phyloP scores from a whole-genome alignment of 2,113 vertebrate species.

The Cathartes aura region DNA sequence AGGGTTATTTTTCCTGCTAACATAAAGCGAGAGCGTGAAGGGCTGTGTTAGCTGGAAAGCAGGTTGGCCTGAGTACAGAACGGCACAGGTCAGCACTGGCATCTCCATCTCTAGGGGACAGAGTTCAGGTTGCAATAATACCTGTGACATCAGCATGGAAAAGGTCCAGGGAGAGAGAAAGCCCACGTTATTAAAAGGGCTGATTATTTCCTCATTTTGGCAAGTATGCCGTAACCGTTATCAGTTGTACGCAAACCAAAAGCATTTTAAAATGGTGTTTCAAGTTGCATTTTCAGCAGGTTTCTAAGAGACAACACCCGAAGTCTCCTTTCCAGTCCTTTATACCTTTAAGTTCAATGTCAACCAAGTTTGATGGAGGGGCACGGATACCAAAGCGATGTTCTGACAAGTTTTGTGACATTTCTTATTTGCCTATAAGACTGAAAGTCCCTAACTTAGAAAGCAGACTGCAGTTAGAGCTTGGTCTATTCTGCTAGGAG shows the following conservation, averaged over 20 bases:
- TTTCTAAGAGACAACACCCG: neutral
- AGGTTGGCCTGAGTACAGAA: neutral
- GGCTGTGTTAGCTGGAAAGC: neutral
- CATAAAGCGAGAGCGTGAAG: too few species aligned
- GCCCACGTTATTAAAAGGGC: neutral
- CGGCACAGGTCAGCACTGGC: accelerated
- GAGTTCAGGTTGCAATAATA: neutral
- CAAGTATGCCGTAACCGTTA: accelerated
- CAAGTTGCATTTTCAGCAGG: neutral
- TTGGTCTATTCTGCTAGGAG: neutral
- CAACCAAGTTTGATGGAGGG: neutral
- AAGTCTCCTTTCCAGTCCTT: neutral
- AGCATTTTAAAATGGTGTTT: neutral
- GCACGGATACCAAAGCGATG: neutral
- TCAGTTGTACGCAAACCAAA: neutral
- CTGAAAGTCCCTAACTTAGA: neutral
- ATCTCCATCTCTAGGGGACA: neutral
- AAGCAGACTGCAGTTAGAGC: neutral
- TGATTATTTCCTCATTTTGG: neutral
- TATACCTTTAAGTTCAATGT: neutral
- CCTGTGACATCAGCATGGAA: neutral
- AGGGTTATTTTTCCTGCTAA: neutral
- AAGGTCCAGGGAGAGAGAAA: neutral
- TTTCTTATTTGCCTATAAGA: neutral
- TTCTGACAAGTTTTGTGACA: neutral